Conservation (phyloP, 1,140 invertebrate species). For the Aphis craccivora region DNA sequence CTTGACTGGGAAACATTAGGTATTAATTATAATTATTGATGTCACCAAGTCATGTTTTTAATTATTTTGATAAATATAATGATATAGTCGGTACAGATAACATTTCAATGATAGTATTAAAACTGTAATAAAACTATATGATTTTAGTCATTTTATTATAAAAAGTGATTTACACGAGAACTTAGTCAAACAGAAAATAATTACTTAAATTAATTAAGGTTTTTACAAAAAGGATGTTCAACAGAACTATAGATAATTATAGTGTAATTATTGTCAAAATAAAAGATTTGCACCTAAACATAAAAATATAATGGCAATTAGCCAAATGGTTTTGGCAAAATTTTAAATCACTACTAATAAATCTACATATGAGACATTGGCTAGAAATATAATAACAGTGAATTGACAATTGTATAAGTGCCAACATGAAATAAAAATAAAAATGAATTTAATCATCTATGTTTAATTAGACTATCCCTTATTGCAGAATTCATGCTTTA, state of each 20-base stretch:
- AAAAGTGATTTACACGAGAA: neutral
- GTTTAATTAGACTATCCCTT: neutral
- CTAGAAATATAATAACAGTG: constrained; percentile 18
- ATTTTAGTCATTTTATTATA: too few species aligned
- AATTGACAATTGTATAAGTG: constrained; percentile 23
- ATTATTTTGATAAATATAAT: neutral
- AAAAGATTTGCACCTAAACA: neutral
- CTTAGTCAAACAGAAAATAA: neutral
- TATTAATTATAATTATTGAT: neutral
- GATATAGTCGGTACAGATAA: neutral
- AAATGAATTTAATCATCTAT: neutral
- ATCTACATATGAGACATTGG: constrained; percentile 9
- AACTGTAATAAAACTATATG: neutral
- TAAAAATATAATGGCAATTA: neutral
- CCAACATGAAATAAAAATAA: constrained; percentile 33
- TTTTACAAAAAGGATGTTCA: neutral
- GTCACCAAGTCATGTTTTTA: neutral
- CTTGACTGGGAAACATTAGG: constrained; percentile 31
- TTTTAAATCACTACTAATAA: constrained; percentile 21
- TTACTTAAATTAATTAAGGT: neutral
- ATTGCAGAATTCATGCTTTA: neutral
- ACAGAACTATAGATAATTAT: neutral
- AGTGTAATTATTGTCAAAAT: neutral
- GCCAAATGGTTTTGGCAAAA: constrained; percentile 57
- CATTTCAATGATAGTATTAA: neutral